These are phyloP conservation scores for Psittacula echo DNA, from an alignment of 2,797 vertebrate genomes.

Conservation along the genomic window DNA sequence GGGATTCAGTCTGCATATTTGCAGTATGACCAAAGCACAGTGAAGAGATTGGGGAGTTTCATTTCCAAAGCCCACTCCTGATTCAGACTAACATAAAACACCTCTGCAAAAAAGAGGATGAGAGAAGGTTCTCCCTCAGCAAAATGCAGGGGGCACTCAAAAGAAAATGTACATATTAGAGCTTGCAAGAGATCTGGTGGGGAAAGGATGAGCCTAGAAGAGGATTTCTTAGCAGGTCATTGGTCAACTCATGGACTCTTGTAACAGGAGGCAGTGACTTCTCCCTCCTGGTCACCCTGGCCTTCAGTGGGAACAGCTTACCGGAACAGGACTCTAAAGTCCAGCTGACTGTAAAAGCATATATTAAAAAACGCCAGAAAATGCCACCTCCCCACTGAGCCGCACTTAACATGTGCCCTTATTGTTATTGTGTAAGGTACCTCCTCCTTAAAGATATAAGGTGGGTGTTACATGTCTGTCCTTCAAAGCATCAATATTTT, in stretches of 20 bases:
- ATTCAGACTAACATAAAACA: neutral
- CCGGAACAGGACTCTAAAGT: neutral
- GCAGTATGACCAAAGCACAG: neutral
- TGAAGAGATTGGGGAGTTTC: neutral
- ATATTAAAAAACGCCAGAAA: neutral
- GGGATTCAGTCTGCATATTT: neutral
- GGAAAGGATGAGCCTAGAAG: neutral
- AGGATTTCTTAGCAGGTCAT: neutral
- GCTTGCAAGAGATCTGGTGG: neutral
- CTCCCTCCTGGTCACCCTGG: neutral
- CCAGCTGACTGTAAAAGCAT: neutral
- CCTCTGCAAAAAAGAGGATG: neutral
- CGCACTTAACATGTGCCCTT: neutral
- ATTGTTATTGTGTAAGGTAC: neutral
- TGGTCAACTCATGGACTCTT: accelerated
- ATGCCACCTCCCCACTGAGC: neutral
- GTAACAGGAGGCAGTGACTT: neutral
- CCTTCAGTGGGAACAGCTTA: neutral
- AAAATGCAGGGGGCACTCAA: neutral
- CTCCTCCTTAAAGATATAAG: neutral
- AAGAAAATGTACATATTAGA: neutral
- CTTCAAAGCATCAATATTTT: neutral
- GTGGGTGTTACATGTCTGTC: too few species aligned
- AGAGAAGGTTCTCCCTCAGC: neutral
- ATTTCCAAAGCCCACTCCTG: neutral